Evolutionary conservation across 2,797 vertebrate species (phyloP).

Genomic region (Dryobates pubescens): DNA sequence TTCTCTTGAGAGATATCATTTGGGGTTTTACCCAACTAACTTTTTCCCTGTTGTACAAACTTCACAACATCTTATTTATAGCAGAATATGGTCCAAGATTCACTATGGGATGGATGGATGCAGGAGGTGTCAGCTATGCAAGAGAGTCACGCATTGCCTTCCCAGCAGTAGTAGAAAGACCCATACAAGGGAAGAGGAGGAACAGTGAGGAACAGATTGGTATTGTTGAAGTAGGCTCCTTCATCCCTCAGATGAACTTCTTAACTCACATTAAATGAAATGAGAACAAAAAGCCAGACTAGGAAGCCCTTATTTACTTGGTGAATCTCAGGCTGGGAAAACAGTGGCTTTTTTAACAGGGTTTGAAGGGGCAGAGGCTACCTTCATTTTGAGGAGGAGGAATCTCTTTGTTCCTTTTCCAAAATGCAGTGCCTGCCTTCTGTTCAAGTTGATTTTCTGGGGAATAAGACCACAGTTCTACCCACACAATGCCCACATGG

Average conservation of each 20-base stretch:
- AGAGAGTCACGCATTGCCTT: neutral
- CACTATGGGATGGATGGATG: neutral
- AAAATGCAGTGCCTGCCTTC: neutral
- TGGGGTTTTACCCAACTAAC: neutral
- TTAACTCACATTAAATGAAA: neutral
- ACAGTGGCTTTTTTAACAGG: neutral
- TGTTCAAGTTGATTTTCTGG: neutral
- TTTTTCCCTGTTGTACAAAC: neutral
- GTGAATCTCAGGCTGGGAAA: neutral
- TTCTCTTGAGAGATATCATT: neutral
- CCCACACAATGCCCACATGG: neutral
- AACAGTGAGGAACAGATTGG: neutral
- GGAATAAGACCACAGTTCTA: neutral
- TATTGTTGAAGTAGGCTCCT: neutral
- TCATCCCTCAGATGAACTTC: neutral
- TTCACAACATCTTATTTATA: neutral
- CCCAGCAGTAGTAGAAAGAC: neutral
- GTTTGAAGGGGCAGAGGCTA: neutral
- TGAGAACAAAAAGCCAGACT: neutral
- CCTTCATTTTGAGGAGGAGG: neutral
- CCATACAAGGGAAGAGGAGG: neutral
- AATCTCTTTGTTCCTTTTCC: neutral
- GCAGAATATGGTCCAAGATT: neutral
- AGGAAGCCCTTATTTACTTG: neutral
- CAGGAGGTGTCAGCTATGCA: neutral